Conservation (phyloP, 2,797 vertebrate genomes). For the Telmatherina bonti region DNA sequence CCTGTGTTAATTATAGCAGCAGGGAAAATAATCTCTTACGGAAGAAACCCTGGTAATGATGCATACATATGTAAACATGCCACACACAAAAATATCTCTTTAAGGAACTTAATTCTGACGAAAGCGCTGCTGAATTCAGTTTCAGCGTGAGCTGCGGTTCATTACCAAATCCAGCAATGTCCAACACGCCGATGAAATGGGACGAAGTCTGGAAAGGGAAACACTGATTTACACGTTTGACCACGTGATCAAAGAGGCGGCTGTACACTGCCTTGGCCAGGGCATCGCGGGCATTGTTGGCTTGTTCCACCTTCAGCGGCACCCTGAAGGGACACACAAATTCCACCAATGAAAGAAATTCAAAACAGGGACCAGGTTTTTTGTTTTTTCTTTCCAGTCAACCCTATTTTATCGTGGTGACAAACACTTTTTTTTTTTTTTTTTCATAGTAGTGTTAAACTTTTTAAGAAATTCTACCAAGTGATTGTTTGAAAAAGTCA, state of each 20-base stretch:
- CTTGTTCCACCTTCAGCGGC: slow-evolving; percentile 98
- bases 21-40: slow-evolving; percentile 42
- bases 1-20: slow-evolving; percentile 46
- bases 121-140: background rate
- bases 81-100: slow-evolving; percentile 29
- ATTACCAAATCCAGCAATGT: slow-evolving; percentile 98
- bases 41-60: slow-evolving; percentile 40
- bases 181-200: slow-evolving; percentile 97
- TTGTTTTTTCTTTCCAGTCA: slow-evolving; percentile 38
- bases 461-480: background rate
- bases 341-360: slow-evolving; percentile 67
- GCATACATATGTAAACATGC: slow-evolving; percentile 15
- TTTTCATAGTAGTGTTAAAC: background rate
- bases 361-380: slow-evolving; percentile 66
- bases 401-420: slow-evolving; percentile 35
- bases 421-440: slow-evolving; percentile 25
- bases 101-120: slow-evolving; percentile 11
- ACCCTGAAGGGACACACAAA: slow-evolving; percentile 84
- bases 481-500: slow-evolving; percentile 15
- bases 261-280: slow-evolving; percentile 97
- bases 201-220: slow-evolving; percentile 95
- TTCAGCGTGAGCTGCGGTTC: background rate
- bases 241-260: slow-evolving; percentile 97
- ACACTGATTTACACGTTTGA: slow-evolving; percentile 97
- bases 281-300: slow-evolving; percentile 96